Base-by-base conservation (phyloP, 1,140 invertebrate genomes). In the Cyclina sinensis region DNA sequence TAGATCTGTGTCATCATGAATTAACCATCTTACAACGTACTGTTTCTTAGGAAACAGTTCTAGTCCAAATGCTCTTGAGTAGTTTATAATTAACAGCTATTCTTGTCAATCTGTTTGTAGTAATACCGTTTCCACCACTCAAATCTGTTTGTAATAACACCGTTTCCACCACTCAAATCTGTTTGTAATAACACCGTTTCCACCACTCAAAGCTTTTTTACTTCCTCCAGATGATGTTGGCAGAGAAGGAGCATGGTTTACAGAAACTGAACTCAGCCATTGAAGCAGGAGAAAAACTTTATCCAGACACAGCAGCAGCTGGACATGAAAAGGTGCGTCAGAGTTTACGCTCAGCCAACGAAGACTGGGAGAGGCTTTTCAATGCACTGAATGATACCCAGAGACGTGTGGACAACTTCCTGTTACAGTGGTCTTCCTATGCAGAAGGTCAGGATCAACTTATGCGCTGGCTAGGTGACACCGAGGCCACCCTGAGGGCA, bases 301-400 rank as follows among this genome's bases (percentile, higher is more conserved):
- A 98, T 89, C 98, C 98, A 0, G 98, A 99, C 95, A 99, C 98
- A 5, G 98, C 98, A 4, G 97, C 98, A 35, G 96, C 97, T 92
- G 99, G 98, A 16, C 96, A 98, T 86, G 99, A 99, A 95, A 97
- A 97, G 48, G 97, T 99, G 54, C 96, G 98, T 14, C 97, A 97
- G 89, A 97, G 99, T 92, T 95, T 99, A 88, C 96, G 96, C 96
- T 30, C 96, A 97, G 79, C 96, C 97, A 93, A 98, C 88, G 93
- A 93, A 21, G 92, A 98, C 93, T 99, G 98, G 98, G 98, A 99
- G 90, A 97, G 97, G 93, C 95, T 99, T 0, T 97, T 97, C 78
- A 97, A 97, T 94, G 97, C 97, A 86, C 97, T 98, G 78, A 96
- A 97, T 78, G 97, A 98, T 93, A 92, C 92, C 80, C 91, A 96